Evolutionary conservation across 2,888 invertebrate species (phyloP).

Genomic region (Mimumesa dahlbomi): DNA sequence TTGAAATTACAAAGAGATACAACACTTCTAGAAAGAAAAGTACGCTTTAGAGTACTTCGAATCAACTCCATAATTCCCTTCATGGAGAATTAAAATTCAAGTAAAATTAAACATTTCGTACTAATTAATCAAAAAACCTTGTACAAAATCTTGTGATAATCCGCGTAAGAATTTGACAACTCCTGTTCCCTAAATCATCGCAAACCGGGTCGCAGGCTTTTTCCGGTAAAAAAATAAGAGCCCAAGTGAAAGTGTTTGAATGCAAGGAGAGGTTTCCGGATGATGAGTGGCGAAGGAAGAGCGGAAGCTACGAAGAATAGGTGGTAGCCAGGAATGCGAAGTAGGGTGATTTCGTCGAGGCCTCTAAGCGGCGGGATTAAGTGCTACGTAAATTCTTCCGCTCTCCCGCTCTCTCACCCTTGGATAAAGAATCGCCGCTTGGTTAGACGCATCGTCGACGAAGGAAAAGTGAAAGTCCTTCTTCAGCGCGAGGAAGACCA

Average conservation of each 20-base stretch:
- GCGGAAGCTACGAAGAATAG: slow-evolving; percentile 53
- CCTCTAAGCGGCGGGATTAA: slow-evolving; percentile 78
- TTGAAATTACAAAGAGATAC: no score
- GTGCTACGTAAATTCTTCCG: slow-evolving; percentile 79
- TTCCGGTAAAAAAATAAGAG: slow-evolving; percentile 33
- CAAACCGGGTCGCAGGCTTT: background rate
- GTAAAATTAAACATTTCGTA: no score
- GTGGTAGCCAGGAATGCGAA: slow-evolving; percentile 67
- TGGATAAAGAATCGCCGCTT: slow-evolving; percentile 75
- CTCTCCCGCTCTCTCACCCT: slow-evolving; percentile 55
- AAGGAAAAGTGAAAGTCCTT: slow-evolving; percentile 59
- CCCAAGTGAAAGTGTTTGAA: slow-evolving; percentile 39
- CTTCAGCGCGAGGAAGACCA: background rate
- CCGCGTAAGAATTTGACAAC: slow-evolving; percentile 7
- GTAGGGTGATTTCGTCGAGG: slow-evolving; percentile 71
- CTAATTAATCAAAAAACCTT: no score
- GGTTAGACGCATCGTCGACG: slow-evolving; percentile 53
- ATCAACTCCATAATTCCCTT: no score
- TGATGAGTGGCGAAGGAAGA: slow-evolving; percentile 54
- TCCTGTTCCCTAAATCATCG: slow-evolving; percentile 23
- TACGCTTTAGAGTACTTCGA: no score
- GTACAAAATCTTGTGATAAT: background rate
- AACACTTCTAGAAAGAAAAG: no score
- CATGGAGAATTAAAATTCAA: no score
- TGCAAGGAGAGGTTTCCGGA: slow-evolving; percentile 39